Percentiles rank a stretch among this genome's conserved stretches.
These are phyloP conservation scores for Cichladusa arquata DNA, from an alignment of 2,113 vertebrate genomes.

Conservation along the genomic window DNA sequence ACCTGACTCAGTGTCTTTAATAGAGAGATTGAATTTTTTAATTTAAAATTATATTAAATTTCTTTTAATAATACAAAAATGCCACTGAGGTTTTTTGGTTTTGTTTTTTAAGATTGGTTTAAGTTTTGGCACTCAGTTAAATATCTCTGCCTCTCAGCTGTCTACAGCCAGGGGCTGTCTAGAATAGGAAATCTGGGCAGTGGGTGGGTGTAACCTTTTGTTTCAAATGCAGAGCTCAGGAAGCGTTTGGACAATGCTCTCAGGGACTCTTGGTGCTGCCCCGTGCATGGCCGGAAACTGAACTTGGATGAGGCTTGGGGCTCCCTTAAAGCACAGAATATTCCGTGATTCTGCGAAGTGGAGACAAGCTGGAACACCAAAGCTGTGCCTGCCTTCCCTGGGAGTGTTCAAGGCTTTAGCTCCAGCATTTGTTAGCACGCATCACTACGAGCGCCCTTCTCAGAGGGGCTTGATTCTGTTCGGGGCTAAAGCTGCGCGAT, in stretches of 20 bases:
- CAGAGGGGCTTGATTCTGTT: rapidly evolving
- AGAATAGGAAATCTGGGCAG: rapidly evolving
- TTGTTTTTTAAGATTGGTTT: neutral
- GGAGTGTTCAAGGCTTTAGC: rapidly evolving
- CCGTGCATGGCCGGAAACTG: no score
- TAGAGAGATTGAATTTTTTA: conserved; percentile 72
- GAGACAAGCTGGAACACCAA: no score
- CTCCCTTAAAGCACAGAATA: neutral
- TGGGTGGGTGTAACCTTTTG: no score
- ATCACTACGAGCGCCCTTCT: rapidly evolving
- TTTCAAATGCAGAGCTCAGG: neutral
- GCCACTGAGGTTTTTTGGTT: neutral
- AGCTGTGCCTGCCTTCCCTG: rapidly evolving
- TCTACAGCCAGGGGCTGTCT: no score
- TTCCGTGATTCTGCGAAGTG: neutral
- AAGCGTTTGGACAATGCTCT: neutral
- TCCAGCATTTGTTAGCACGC: rapidly evolving
- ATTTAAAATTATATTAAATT: conserved; percentile 78
- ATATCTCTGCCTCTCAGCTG: neutral
- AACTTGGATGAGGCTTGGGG: neutral
- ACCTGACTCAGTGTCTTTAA: conserved; percentile 69
- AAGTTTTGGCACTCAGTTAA: no score
- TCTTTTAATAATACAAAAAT: conserved; percentile 76
- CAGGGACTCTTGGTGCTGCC: neutral
- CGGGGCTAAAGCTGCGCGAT: neutral